phyloP scores from a whole-genome alignment of 2,888 invertebrate species.

The Abrostola tripartita region DNA sequence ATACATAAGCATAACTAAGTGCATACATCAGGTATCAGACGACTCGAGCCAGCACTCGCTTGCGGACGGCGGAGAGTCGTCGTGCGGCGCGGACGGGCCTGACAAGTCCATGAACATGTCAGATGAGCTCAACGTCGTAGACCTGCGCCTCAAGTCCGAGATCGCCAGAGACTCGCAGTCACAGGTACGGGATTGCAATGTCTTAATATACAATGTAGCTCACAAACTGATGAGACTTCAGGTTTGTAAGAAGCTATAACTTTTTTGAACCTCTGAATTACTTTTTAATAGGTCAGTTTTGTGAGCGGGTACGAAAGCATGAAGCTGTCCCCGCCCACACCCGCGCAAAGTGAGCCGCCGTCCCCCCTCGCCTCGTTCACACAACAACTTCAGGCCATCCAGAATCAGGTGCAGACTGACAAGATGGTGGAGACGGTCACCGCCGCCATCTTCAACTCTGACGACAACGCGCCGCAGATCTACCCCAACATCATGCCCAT shows the following conservation, averaged over 20 bases:
- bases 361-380: constrained; percentile 79
- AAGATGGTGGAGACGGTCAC: constrained; percentile 87
- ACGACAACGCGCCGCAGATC: constrained; percentile 74
- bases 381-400: constrained; percentile 83
- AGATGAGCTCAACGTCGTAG: constrained; percentile 89
- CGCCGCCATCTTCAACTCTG: constrained; percentile 85
- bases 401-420: constrained; percentile 85
- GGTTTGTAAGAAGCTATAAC: too few species aligned
- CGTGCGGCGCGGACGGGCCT: constrained; percentile 71
- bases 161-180: constrained; percentile 69
- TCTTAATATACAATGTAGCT: too few species aligned
- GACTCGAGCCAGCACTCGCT: constrained; percentile 92
- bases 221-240: too few species aligned
- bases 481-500: constrained; percentile 73
- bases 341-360: constrained; percentile 74
- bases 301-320: constrained; percentile 82
- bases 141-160: constrained; percentile 91
- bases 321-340: constrained; percentile 87
- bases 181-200: constrained; percentile 60
- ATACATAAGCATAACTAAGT: too few species aligned
- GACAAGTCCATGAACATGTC: constrained; percentile 61
- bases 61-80: constrained; percentile 71
- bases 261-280: neutral
- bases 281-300: constrained; percentile 67
- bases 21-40: constrained; percentile 87